Base-by-base conservation (phyloP, 2,888 invertebrate species). In the Drosophila mayaguana region DNA sequence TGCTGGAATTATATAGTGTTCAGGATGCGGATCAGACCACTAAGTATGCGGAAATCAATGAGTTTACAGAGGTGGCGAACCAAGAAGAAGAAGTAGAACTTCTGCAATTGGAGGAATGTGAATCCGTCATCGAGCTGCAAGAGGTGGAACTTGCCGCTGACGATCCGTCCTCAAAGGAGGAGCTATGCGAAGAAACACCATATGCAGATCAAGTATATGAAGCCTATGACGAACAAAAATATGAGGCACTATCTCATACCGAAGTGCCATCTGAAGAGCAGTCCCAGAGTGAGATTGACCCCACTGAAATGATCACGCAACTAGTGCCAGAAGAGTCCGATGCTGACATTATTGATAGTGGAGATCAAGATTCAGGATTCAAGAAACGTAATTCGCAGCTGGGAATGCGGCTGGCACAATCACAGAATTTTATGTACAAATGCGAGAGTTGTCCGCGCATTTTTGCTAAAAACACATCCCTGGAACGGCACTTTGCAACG, bases 401-500 rank as follows among this genome's bases (percentile, higher is more conserved):
- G n/a, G 90, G 88, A 6, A 85, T 83, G 53, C 85, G 90, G 0
- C 45, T 91, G 20, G 48, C 57, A 1, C 63, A 69, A 14, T 79
- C 81, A 0, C 61, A 75, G 28, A 72, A 65, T 28, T 81, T 56
- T 12, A 61, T 53, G 11, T 82, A 75, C 12, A 89, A 88, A 50
- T 91, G 91, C 38, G 59, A 34, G 1, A 65, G 73, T 28, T 91
- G 91, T 57, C 81, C 88, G 14, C 79, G 90, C 3, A 65, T 79
- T 3, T 92, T 90, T 62, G 91, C 91, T 5, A 91, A 89, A 61
- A 72, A 69, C 16, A 82, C 84, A 38, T 86, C 91, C 0, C 70
- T 92, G 2, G 43, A 72, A 0, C 81, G 89, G 0, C 92, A 92
- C 43, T 77, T 80, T 50, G 76, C 79, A 40, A 32, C 64, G 2